phyloP scores from a whole-genome alignment of 2,797 vertebrate species.

The Manis javanica region DNA sequence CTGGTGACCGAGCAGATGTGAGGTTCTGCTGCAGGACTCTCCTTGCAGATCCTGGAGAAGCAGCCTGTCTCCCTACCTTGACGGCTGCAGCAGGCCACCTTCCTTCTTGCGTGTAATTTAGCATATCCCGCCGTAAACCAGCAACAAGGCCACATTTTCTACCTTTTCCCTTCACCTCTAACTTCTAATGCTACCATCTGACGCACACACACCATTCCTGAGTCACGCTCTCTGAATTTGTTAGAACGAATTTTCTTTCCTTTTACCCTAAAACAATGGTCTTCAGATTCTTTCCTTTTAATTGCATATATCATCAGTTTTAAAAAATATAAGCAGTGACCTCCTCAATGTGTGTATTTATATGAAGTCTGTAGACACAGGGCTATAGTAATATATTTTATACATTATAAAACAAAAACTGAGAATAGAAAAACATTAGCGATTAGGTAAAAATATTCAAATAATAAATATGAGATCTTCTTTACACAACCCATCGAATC shows the following conservation, averaged over 20 bases:
- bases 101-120: not conserved
- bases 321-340: not conserved
- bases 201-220: not conserved
- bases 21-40: not conserved
- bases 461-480: not conserved
- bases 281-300: not conserved
- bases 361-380: not conserved
- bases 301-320: not conserved
- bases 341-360: not conserved
- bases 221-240: slow-evolving; percentile 11
- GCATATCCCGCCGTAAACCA: not conserved
- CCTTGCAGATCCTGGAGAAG: not conserved
- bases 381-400: not conserved
- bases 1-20: not conserved
- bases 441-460: not conserved
- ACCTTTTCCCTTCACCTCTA: not conserved
- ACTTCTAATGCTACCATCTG: not conserved
- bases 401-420: slow-evolving; percentile 9
- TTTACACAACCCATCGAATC: not conserved
- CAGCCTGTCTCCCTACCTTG: too few relatives aligned
- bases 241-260: not conserved
- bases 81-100: not conserved
- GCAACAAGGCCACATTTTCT: not conserved
- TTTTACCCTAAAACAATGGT: not conserved
- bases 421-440: slow-evolving; percentile 29